These are phyloP conservation scores for Melanogrammus aeglefinus DNA, from an alignment of 2,797 vertebrate genomes.

Conservation along the genomic window DNA sequence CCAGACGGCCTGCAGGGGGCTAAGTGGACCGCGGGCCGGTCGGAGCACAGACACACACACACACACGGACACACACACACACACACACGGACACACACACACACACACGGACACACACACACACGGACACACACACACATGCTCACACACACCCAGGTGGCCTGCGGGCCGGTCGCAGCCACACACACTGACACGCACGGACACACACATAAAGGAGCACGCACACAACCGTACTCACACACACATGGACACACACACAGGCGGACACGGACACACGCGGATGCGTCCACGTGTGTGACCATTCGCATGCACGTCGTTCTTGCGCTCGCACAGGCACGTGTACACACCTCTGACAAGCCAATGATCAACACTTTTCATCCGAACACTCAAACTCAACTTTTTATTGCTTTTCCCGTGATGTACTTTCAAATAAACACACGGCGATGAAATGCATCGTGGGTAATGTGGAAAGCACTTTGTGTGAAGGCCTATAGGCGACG, in stretches of 20 bases:
- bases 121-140: not conserved
- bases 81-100: not conserved
- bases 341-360: not conserved
- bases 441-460: not conserved
- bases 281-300: too few relatives aligned
- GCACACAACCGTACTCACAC: too few relatives aligned
- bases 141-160: too few relatives aligned
- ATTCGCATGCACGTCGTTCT: not conserved
- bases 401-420: not conserved
- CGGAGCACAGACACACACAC: not conserved
- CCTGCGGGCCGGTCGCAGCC: not conserved
- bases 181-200: not conserved
- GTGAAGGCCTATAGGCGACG: not conserved
- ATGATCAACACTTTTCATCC: constrained; percentile 1
- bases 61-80: not conserved
- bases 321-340: not conserved
- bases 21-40: not conserved
- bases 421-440: not conserved
- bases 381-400: not conserved
- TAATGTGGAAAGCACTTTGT: not conserved
- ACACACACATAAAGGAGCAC: not conserved
- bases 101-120: not conserved
- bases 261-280: too few relatives aligned
- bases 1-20: not conserved
- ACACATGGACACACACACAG: too few relatives aligned